Evolutionary conservation across 30 jellyfish, hydroid and myxozoan genomes (phyloP), one percentile per base, ranked within the genome.

Genomic region (Haliclystus octoradiatus): DNA sequence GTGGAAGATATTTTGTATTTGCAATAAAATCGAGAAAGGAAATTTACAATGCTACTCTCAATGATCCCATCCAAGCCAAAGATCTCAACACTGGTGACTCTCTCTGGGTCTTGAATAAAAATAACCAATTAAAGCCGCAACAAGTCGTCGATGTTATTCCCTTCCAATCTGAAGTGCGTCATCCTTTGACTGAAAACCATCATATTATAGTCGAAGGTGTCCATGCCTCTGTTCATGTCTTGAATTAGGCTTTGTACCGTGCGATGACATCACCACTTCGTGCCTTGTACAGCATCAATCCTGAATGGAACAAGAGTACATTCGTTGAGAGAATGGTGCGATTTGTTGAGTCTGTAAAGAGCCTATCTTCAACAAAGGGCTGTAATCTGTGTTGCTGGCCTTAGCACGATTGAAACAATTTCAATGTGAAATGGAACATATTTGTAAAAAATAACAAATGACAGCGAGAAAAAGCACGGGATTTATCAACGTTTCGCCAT

Each of bases 181-280:
- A 72, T 28, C 83, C 83, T 0, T 74, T 72, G 29, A 72, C 83
- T 23, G 83, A 72, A 68, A 72, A 72, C 72, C 83, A 72, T 72
- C 83, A 72, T 67, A 72, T 72, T 0, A 34, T 72, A 40, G 83
- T 72, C 53, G 32, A 72, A 22, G 83, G 83, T 31, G 83, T 72
- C 28, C 83, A 72, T 63, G 83, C 83, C n/a, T 72, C 83, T n/a
- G 83, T 72, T 34, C 83, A 72, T 26, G 62, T 72, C 52, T 47
- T 72, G 32, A 61, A 72, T 14, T 73, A 72, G 35, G 47, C 61
- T 72, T 68, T 65, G 24, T 72, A 72, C 83, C 30, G 83, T 29
- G 52, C 47, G 52, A 34, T 72, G 74, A 72, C 83, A 13, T 50
- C 83, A 57, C 75, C 83, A 30, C 65, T 72, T 70, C 60, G 52